Evolutionary conservation across 53 echinoderm and acorn worm genomes (phyloP), one percentile per base, ranked within the genome.

Genomic region (Apostichopus leukothele): DNA sequence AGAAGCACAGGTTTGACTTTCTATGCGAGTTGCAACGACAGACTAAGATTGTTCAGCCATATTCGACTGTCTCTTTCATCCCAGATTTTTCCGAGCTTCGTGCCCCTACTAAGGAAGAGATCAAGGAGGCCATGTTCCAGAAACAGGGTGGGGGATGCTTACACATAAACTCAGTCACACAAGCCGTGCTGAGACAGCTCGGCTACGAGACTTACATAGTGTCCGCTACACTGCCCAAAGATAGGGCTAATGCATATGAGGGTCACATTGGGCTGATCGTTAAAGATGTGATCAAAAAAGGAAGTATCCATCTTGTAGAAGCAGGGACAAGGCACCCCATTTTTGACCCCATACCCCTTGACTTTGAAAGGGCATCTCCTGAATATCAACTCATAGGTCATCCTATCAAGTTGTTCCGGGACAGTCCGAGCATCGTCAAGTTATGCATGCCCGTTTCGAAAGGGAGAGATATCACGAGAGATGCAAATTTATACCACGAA

Each of bases 321-420:
- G 9, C 61, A 23, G 84, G 84, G 8, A 84, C 66, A 3, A 57
- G 60, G 61, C 84, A 84, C 22, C 84, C 84, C 14, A 63, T 84
- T 14, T 1, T 84, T 6, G 27, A 60, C 5, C 60, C 60, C 5
- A 84, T 84, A 21, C 12, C 84, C n/a, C 61, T 84, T 5, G 60
- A 84, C 84, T 84, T 84, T 60, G 0, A n/a, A 54, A 84, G 61
- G 26, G 21, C 27, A 9, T 63, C 84, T 7, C 84, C 60, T 2
- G 61, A 25, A 4, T 66, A 61, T 13, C 25, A 60, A 13, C 66
- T 63, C 9, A 9, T 13, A 23, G 39, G 20, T 0, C 53, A 61
- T 27, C 26, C 61, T 25, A 60, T 84, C 14, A 84, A 59, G 53
- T 23, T 84, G 12, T 60, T 60, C 9, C 18, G 61, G 8, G 84